phyloP scores from a whole-genome alignment of 2,888 invertebrate genomes.

The Eupithecia subfuscata region DNA sequence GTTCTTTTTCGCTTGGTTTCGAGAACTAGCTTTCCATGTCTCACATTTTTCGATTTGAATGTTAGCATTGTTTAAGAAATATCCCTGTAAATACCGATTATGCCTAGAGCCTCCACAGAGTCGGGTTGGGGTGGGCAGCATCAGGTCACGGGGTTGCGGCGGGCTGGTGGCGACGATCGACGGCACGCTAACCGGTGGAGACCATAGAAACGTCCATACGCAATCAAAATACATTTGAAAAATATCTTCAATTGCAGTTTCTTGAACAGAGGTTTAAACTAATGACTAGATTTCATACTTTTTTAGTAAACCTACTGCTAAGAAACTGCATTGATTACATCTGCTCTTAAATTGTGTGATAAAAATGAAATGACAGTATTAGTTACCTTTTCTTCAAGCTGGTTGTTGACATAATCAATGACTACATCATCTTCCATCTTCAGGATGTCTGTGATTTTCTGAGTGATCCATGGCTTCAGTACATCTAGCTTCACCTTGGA shows the following conservation, averaged over 20 bases:
- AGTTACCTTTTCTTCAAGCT: constrained; percentile 96
- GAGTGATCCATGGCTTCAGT: constrained; percentile 99
- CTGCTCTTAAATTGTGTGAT: constrained; percentile 59
- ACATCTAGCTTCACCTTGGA: constrained; percentile 98
- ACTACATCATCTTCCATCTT: constrained; percentile 99
- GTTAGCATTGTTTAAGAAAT: constrained; percentile 80
- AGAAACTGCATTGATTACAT: constrained; percentile 84
- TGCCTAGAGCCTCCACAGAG: constrained; percentile 82
- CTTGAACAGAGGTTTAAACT: constrained; percentile 56
- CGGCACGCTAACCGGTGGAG: constrained; percentile 81
- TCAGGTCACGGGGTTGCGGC: constrained; percentile 69
- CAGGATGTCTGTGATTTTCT: constrained; percentile 97
- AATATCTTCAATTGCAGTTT: constrained; percentile 81
- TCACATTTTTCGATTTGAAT: constrained; percentile 61
- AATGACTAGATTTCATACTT: constrained; percentile 30
- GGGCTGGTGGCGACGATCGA: constrained; percentile 67
- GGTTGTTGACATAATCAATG: constrained; percentile 99
- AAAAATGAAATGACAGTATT: constrained; percentile 49
- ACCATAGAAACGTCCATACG: constrained; percentile 84
- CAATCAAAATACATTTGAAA: constrained; percentile 81
- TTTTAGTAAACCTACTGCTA: constrained; percentile 47
- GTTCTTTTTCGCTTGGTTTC: constrained; percentile 47
- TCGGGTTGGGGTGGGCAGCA: constrained; percentile 69
- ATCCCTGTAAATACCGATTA: constrained; percentile 84
- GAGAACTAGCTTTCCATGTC: constrained; percentile 62